These are phyloP conservation scores for Psilopogon haemacephalus DNA, from an alignment of 2,113 vertebrate species.

Conservation along the genomic window DNA sequence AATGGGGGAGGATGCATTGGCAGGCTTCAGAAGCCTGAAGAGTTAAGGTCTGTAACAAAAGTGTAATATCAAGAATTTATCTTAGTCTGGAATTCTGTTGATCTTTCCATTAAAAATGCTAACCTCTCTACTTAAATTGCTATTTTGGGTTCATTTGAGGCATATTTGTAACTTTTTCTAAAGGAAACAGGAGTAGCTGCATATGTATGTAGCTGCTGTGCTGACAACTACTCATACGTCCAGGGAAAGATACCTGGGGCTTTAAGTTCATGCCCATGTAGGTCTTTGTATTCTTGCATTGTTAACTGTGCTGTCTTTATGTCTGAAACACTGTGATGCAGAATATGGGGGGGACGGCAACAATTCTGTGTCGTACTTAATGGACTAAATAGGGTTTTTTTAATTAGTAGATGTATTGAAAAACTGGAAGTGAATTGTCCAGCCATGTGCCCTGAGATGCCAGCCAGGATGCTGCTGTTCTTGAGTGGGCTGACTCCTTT, in stretches of 20 bases:
- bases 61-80: neutral
- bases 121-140: neutral
- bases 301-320: neutral
- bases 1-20: neutral
- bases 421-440: neutral
- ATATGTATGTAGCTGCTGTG: neutral
- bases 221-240: neutral
- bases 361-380: neutral
- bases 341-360: neutral
- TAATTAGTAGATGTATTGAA: neutral
- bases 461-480: neutral
- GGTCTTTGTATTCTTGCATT: neutral
- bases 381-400: neutral
- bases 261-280: neutral
- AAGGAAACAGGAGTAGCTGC: neutral
- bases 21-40: neutral
- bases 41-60: neutral
- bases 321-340: neutral
- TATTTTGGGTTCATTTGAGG: neutral
- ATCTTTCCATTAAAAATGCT: neutral
- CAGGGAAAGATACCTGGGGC: neutral
- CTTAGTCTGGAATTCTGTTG: neutral
- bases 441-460: neutral
- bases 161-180: neutral
- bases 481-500: neutral